phyloP scores from a whole-genome alignment of 2,888 invertebrate species.

The Brachypalpus laphriformis region DNA sequence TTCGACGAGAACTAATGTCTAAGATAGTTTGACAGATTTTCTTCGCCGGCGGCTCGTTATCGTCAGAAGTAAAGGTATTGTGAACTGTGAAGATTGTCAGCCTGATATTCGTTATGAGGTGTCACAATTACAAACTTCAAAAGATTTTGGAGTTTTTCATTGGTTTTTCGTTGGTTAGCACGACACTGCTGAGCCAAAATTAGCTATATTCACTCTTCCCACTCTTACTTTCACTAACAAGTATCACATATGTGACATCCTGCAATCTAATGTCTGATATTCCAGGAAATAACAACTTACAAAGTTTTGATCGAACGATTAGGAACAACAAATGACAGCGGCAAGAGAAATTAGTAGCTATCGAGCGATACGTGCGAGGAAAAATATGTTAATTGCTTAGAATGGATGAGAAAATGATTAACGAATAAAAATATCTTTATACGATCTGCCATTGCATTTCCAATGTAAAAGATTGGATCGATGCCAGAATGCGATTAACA shows the following conservation, averaged over 20 bases:
- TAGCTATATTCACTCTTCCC: no score
- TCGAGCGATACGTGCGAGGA: slow-evolving; percentile 37
- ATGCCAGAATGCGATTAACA: slow-evolving; percentile 42
- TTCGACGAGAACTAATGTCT: no score
- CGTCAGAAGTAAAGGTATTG: no score
- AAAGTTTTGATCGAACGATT: slow-evolving; percentile 54
- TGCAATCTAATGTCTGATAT: background rate
- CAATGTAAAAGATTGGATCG: slow-evolving; percentile 45
- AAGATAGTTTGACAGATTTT: no score
- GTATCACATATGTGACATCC: slow-evolving; percentile 8
- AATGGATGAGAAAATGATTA: slow-evolving; percentile 56
- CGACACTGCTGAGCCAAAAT: no score
- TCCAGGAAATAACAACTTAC: slow-evolving; percentile 2
- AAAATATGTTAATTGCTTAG: slow-evolving; percentile 61
- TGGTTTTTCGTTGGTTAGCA: no score
- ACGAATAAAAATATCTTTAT: slow-evolving; percentile 33
- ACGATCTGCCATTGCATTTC: slow-evolving; percentile 45
- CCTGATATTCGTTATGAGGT: no score
- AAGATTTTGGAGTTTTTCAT: no score
- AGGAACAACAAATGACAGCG: slow-evolving; percentile 45
- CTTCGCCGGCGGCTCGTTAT: no score
- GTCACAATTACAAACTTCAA: no score
- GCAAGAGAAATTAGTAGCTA: slow-evolving; percentile 48
- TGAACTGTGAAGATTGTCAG: no score
- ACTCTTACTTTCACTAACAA: slow-evolving; percentile 8